Evolutionary conservation across 2,113 vertebrate genomes (phyloP), one percentile per base, ranked within the genome.

Genomic region (Boulengeromyrus knoepffleri): DNA sequence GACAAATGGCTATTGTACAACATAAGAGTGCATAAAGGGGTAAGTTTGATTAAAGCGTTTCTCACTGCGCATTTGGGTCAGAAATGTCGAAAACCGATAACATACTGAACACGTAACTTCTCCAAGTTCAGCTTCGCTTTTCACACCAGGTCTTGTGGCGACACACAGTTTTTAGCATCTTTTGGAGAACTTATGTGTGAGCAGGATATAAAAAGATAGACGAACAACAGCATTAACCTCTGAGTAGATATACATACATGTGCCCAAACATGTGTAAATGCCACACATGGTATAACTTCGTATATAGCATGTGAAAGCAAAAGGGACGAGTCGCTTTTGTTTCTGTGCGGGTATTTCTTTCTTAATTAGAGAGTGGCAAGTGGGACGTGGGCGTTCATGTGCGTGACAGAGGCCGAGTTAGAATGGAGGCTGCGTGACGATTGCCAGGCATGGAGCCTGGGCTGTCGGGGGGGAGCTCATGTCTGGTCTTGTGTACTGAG

Each of bases 401-500:
- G 83, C 83, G 39, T 47, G 39, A 24, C 45, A 85, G 45, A 42
- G 39, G 17, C 45, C 12, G 45, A 21, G 83, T 24, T 85, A 85
- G 24, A 85, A 80, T 77, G 12, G 31, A 19, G 83, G 83, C 83
- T 80, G 36, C 6, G 21, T 85, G 39, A 45, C 83, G 8, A 85
- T 49, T 45, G 15, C 45, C 45, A 85, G 83, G 45, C 77, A 7
- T 31, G 77, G 77, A 83, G 77, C 36, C 77, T 19, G 2, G n/a
- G 62, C 15, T 47, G 52, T 0, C 2, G 49, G 7, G 21, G 36
- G 45, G 42, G 21, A 47, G 24, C 39, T 85, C 83, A 5, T 85
- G 83, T 85, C 83, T 85, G 83, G 83, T 85, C 83, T 85, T 85
- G 83, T 85, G 83, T 47, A 85, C 83, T 47, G 83, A 47, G 45